Conservation (phyloP, 2,888 invertebrate species). For the Norana najaformis region DNA sequence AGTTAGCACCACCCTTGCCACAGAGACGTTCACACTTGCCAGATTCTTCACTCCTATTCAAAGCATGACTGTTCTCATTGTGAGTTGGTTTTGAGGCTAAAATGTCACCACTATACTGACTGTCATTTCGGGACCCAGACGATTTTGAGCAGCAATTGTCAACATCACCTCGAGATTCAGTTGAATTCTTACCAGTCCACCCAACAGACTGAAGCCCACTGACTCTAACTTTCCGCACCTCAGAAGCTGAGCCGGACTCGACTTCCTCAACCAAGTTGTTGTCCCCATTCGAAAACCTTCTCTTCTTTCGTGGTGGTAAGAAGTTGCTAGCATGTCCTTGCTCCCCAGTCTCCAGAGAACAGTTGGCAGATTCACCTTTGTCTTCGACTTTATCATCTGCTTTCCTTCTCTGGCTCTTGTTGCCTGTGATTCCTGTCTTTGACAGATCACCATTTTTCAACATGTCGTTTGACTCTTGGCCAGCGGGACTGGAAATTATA, state of each 20-base stretch:
- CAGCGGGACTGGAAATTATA: background rate
- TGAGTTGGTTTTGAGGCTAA: background rate
- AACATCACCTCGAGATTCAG: background rate
- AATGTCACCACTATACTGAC: background rate
- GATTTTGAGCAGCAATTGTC: background rate
- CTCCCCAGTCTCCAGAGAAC: background rate
- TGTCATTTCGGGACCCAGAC: background rate
- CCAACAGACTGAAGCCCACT: background rate
- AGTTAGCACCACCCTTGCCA: background rate
- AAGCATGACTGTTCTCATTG: background rate
- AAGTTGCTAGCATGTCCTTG: background rate
- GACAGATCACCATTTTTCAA: background rate
- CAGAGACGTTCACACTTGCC: background rate
- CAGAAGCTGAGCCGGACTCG: background rate
- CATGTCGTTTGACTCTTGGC: background rate
- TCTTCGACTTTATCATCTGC: background rate
- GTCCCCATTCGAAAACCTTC: background rate
- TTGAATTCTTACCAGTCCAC: background rate
- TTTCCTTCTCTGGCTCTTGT: background rate
- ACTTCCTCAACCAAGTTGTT: background rate
- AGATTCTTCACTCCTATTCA: background rate
- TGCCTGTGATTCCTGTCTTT: background rate
- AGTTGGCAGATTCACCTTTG: background rate
- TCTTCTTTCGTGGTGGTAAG: background rate
- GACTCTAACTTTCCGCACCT: background rate